Evolutionary conservation across 1,140 invertebrate species (phyloP), one percentile per base, ranked within the genome.

Genomic region (Pygmarrhopalites habei): DNA sequence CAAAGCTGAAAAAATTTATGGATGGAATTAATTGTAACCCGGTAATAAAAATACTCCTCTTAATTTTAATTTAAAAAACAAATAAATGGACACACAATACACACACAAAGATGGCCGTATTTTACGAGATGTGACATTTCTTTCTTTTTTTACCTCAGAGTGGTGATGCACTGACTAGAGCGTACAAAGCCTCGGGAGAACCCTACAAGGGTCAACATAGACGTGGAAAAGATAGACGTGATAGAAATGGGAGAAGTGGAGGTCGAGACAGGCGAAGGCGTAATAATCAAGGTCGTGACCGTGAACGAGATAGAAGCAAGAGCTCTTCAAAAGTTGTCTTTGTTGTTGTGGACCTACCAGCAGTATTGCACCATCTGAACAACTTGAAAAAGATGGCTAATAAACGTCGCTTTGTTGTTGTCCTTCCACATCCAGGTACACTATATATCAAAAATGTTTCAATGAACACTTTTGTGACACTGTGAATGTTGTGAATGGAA

Each of bases 301-400:
- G 19, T 44, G 21, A 29, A 21, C 41, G 23, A 29, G 7, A 26
- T 2, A 19, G 0, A 1, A 32, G 23, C 15, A 56, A 44, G 17
- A 57, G 29, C 26, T 19, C 32, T 57, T 47, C 4, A 14, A 46
- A 41, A 28, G 59, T 61, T 3, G 46, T 57, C 17, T 19, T 67
- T 41, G 61, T 60, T 29, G 51, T 70, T 15, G 39, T 67, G 2
- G 69, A 70, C 53, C 43, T 70, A 41, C 29, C 55, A n/a, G 59
- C 65, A n/a, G 7, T 67, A 0, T 25, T 70, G 25, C 30, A 64
- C 5, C 26, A 65, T 17, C 61, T 70, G 7, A 21, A 29, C 28
- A 47, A 47, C 17, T 49, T 70, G 1, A 59, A 67, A 44, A 35
- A 49, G 19, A 29, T 70, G n/a, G 60, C 65, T 1, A 39, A 28